Evolutionary conservation across 2,888 invertebrate genomes (phyloP).

Genomic region (Ochlodes sylvanus): DNA sequence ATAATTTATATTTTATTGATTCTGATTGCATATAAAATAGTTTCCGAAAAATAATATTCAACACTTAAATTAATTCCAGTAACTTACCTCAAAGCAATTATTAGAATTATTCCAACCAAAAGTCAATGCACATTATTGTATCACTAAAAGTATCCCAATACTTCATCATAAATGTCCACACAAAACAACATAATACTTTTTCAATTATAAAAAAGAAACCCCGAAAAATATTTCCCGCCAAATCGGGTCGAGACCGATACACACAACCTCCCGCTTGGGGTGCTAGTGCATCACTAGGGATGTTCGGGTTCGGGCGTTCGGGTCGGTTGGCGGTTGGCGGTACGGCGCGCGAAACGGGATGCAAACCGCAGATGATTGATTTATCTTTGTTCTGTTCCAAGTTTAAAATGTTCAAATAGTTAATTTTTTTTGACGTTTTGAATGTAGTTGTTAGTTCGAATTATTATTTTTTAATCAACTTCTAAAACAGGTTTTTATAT

Average conservation of each 20-base stretch:
- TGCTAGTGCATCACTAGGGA: slow-evolving; percentile 59
- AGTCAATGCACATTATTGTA: slow-evolving; percentile 7
- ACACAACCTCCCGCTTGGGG: slow-evolving; percentile 53
- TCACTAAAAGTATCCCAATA: slow-evolving; percentile 12
- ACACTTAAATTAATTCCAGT: neutral
- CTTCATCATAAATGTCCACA: slow-evolving; percentile 22
- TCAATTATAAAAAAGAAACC: slow-evolving; percentile 27
- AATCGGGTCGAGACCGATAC: slow-evolving; percentile 44
- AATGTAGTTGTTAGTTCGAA: neutral
- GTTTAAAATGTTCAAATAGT: slow-evolving; percentile 53
- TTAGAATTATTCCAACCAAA: neutral
- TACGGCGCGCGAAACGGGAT: slow-evolving; percentile 23
- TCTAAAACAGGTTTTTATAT: too few relatives aligned
- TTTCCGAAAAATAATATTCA: too few relatives aligned
- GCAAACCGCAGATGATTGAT: slow-evolving; percentile 62
- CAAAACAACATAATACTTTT: neutral
- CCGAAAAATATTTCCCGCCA: slow-evolving; percentile 57
- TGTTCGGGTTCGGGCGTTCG: neutral
- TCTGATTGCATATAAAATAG: too few relatives aligned
- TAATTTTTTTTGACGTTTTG: neutral
- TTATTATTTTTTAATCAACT: too few relatives aligned
- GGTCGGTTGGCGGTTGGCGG: neutral
- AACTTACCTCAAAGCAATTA: neutral
- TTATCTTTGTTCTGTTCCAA: slow-evolving; percentile 49
- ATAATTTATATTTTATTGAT: too few relatives aligned